Evolutionary conservation across 2,797 vertebrate species (phyloP).

Genomic region (Podargus strigoides): DNA sequence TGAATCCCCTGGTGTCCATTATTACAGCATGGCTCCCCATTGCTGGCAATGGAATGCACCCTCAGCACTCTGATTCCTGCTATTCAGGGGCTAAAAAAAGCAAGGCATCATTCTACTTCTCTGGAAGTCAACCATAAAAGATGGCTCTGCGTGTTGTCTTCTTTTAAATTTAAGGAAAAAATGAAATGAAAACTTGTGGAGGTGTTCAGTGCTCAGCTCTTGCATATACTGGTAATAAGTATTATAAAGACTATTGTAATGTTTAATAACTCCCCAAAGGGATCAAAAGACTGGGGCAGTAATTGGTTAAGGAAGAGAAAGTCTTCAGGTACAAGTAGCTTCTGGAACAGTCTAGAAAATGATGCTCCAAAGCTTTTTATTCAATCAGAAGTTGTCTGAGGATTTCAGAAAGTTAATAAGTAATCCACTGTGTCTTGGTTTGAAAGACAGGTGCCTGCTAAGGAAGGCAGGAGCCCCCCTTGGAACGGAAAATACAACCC

Average conservation of each 20-base stretch:
- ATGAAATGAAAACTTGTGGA: slow-evolving; percentile 52
- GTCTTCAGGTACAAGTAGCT: slow-evolving; percentile 41
- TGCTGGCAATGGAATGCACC: slow-evolving; percentile 15
- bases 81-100: slow-evolving; percentile 45
- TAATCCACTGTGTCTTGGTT: too few relatives aligned
- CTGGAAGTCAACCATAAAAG: slow-evolving; percentile 25
- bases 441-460: too few relatives aligned
- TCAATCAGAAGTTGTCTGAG: slow-evolving; percentile 36
- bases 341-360: slow-evolving; percentile 25
- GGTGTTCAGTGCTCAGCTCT: slow-evolving; percentile 72
- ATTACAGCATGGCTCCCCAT: not conserved
- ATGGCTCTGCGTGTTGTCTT: slow-evolving; percentile 13
- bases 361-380: slow-evolving; percentile 27
- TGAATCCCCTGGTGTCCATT: slow-evolving; percentile 13
- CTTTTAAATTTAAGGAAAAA: slow-evolving; percentile 12
- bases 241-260: slow-evolving; percentile 50
- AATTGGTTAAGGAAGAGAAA: slow-evolving; percentile 16
- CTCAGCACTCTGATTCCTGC: slow-evolving; percentile 22
- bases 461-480: too few relatives aligned
- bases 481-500: too few relatives aligned
- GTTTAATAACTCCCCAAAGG: not conserved
- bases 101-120: slow-evolving; percentile 58
- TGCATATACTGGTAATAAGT: slow-evolving; percentile 67
- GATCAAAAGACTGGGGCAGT: slow-evolving; percentile 13
- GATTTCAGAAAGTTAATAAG: slow-evolving; percentile 31